Conservation (phyloP, 2,888 invertebrate genomes). For the Dichetophora obliterata region DNA sequence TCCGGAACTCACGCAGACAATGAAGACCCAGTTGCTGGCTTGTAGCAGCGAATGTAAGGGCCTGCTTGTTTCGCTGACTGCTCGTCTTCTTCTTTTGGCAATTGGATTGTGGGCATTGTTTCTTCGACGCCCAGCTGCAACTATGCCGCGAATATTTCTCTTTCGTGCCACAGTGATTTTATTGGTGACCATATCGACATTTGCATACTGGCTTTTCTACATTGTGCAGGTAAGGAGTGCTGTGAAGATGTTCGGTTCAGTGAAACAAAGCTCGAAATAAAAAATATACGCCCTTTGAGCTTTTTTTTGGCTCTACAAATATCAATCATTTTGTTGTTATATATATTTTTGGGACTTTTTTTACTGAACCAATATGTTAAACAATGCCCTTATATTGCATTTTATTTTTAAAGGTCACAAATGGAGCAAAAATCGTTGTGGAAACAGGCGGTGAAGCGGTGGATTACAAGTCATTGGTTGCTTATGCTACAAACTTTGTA, state of each 20-base stretch:
- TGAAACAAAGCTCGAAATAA: too few relatives aligned
- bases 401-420: slow-evolving; percentile 70
- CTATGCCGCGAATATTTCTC: slow-evolving; percentile 91
- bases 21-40: slow-evolving; percentile 79
- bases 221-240: slow-evolving; percentile 82
- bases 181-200: slow-evolving; percentile 90
- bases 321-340: too few relatives aligned
- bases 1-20: slow-evolving; percentile 78
- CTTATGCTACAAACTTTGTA: slow-evolving; percentile 91
- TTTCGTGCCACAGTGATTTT: slow-evolving; percentile 91
- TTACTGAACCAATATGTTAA: neutral
- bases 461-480: slow-evolving; percentile 90
- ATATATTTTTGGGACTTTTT: too few relatives aligned
- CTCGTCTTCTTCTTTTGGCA: slow-evolving; percentile 89
- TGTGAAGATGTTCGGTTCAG: too few relatives aligned
- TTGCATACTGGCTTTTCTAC: slow-evolving; percentile 98
- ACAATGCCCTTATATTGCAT: neutral
- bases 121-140: slow-evolving; percentile 84
- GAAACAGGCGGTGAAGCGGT: slow-evolving; percentile 82
- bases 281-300: too few relatives aligned
- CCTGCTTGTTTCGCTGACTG: slow-evolving; percentile 88
- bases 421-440: slow-evolving; percentile 83
- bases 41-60: slow-evolving; percentile 96
- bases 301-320: too few relatives aligned
- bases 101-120: slow-evolving; percentile 95